phyloP scores from a whole-genome alignment of 2,888 invertebrate species.

The Cosmia trapezina region DNA sequence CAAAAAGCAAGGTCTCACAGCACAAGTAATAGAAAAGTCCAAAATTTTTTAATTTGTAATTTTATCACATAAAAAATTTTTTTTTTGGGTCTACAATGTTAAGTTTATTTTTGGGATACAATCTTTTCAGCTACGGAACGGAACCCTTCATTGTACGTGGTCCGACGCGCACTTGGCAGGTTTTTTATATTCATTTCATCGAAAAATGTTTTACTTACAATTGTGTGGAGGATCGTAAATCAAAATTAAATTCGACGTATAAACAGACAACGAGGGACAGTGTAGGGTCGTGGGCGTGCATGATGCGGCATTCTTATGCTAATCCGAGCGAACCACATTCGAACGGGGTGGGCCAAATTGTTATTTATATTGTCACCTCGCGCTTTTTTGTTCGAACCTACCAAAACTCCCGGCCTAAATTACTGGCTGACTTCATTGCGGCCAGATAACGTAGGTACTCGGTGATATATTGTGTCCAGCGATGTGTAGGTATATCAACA shows the following conservation, averaged over 20 bases:
- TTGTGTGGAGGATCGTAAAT: slow-evolving; percentile 87
- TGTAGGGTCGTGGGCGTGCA: slow-evolving; percentile 85
- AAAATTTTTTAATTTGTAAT: too few relatives aligned
- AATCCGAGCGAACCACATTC: slow-evolving; percentile 87
- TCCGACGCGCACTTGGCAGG: too few relatives aligned
- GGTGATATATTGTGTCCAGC: slow-evolving; percentile 16
- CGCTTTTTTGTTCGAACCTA: slow-evolving; percentile 82
- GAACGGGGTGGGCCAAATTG: slow-evolving; percentile 90
- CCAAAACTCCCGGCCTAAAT: slow-evolving; percentile 79
- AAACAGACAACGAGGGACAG: slow-evolving; percentile 88
- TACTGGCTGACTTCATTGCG: slow-evolving; percentile 80
- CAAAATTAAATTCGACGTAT: slow-evolving; percentile 90
- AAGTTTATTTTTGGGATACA: too few relatives aligned
- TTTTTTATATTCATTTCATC: slow-evolving; percentile 68
- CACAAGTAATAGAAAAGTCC: too few relatives aligned
- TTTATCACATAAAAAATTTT: too few relatives aligned
- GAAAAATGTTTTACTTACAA: slow-evolving; percentile 85
- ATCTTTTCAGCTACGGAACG: too few relatives aligned
- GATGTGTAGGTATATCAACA: neutral
- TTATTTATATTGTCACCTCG: slow-evolving; percentile 90
- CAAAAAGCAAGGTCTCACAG: too few relatives aligned
- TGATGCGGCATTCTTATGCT: slow-evolving; percentile 90
- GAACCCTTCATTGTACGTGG: too few relatives aligned
- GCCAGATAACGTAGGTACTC: slow-evolving; percentile 45
- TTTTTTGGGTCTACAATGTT: too few relatives aligned